phyloP scores from a whole-genome alignment of 2,888 invertebrate species.

The Dicranocentrus wangi region DNA sequence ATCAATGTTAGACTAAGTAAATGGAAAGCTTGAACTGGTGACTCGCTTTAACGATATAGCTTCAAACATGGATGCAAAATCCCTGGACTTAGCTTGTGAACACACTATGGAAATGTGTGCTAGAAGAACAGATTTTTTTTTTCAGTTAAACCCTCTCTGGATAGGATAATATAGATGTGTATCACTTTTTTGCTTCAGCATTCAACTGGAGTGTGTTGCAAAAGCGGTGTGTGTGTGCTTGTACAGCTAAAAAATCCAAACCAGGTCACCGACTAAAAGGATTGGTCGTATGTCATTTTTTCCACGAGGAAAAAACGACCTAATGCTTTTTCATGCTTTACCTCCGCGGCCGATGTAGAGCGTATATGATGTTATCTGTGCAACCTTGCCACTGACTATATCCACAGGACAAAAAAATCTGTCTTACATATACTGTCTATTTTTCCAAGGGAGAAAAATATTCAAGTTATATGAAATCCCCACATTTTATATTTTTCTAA shows the following conservation, averaged over 20 bases:
- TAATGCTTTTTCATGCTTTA: no score
- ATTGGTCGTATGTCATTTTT: conserved; percentile 25
- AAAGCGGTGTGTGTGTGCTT: background rate
- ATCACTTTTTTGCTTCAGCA: no score
- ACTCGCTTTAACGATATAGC: background rate
- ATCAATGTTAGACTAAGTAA: conserved; percentile 27
- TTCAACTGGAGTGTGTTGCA: conserved; percentile 3
- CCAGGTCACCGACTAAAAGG: conserved; percentile 41
- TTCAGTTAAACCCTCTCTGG: no score
- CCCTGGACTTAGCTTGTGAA: no score
- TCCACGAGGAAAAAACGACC: conserved; percentile 1
- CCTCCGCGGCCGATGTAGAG: no score
- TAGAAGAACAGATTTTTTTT: no score
- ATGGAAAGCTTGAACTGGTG: conserved; percentile 21
- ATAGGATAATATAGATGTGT: background rate
- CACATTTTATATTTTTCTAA: conserved; percentile 24
- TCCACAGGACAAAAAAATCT: conserved; percentile 21
- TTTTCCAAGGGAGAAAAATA: background rate
- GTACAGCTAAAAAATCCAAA: conserved; percentile 25
- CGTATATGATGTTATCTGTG: background rate
- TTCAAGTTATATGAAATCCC: conserved; percentile 1
- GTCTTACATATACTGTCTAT: conserved; percentile 5
- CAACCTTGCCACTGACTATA: background rate
- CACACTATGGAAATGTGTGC: no score
- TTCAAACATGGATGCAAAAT: background rate